Base-by-base conservation (phyloP, 2,888 invertebrate species). In the Himalopsyche kuldschensis region DNA sequence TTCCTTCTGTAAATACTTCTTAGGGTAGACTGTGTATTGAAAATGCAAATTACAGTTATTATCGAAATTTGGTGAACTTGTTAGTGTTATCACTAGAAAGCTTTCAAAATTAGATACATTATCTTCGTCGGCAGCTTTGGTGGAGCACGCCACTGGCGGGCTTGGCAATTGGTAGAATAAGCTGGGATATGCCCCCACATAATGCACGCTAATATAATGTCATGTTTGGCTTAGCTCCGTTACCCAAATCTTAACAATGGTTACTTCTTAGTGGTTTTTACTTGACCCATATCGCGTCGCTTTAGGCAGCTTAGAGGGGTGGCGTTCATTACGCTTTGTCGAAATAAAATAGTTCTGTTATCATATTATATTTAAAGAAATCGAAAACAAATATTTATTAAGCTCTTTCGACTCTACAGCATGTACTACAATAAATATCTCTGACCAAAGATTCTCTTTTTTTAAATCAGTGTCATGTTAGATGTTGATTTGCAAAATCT, bases 181-280 rank as follows among this genome's bases (percentile, higher is more conserved):
- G 55, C 79, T 30, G 27, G 48, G 79, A 46, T 48, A 27, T 48
- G 47, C 55, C 55, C 55, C 55, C 55, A 55, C 55, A 47, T 41
- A 81, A 81, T 75, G 46, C 81, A 80, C 79, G 75, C 79, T 83
- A 78, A 79, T 83, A 83, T 75, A 80, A 83, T 78, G 83, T 80
- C 83, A 83, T 83, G 83, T 83, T 83, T 83, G 46, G 83, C 83
- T 83, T 83, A 83, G 80, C 63, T 83, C 31, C 31, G 55, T 55
- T 79, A 30, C 79, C 79, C 75, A 63, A 83, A 83, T 83, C 83
- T 80, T 27, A 24, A 83, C 83, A 83, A 83, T 77, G 46, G 78
- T 77, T 31, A 79, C 80, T 83, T 79, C 83, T 83, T 83, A 78
- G 79, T 27, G 48, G 63, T 32, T 35, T 32, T 32, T 24, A 77